Evolutionary conservation across 1,140 invertebrate species (phyloP), one percentile per base, ranked within the genome.

Genomic region (Ceratosolen solmsi): DNA sequence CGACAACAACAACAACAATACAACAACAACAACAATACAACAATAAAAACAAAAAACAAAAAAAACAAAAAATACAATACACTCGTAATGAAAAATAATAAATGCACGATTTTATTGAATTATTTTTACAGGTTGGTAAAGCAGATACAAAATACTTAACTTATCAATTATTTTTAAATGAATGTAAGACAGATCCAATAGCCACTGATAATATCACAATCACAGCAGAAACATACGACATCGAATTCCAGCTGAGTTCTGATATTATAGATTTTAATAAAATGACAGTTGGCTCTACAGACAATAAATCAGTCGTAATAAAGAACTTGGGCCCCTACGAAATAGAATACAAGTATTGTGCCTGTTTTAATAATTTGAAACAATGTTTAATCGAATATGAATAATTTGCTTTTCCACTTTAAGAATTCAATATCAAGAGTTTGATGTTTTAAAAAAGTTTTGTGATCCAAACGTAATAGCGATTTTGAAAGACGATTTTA

Each of bases 171-270:
- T 90, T 85, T 49, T 41, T 89, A 2, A 36, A 86, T 51, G 78
- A 89, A 68, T 70, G 79, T 15, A 83, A 87, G 17, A 15, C 27
- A 1, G 86, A 89, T 25, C 70, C 86, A 0, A 73, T 89, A 54
- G 84, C 84, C 22, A 83, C 49, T 0, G 85, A 90, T 15, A 49
- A 51, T 1, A 79, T 91, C 2, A n/a, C 30, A 25, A 25, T 89
- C 9, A 84, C 80, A 0, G 89, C 84, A 15, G 88, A 90, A 84
- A 86, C 85, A 27, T 90, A 89, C 36, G 89, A 90, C 46, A 86
- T 90, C 22, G 36, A 78, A 7, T 79, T 88, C 58, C 85, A 89
- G 22, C 73, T 91, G 5, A 80, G 85, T 72, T 46, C 80, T 49
- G 85, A 87, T 65, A 85, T 86, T 84, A 86, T 91, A 51, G 80